Percentiles rank a stretch among this genome's conserved stretches.
These are phyloP conservation scores for Eutolmus rufibarbis DNA, from an alignment of 2,888 invertebrate species.

Conservation along the genomic window DNA sequence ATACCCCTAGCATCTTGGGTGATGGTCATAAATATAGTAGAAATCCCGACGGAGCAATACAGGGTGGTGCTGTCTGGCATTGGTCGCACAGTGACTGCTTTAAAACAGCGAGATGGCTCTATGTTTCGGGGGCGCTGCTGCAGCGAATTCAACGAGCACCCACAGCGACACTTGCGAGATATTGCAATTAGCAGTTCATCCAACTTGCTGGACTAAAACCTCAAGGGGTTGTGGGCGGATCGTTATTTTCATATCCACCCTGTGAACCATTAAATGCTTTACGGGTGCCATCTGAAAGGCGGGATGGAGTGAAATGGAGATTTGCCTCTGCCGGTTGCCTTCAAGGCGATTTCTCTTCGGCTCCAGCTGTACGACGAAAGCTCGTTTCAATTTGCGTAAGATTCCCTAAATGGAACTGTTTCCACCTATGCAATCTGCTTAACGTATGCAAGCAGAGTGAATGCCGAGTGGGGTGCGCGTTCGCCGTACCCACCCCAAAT, in stretches of 20 bases:
- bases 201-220: background rate
- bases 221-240: background rate
- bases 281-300: background rate
- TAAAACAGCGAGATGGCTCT: background rate
- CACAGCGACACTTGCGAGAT: background rate
- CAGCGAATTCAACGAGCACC: background rate
- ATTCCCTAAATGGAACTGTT: background rate
- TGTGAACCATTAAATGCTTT: background rate
- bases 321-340: background rate
- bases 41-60: background rate
- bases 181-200: background rate
- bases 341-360: background rate
- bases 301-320: background rate
- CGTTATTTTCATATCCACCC: background rate
- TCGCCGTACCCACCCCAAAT: background rate
- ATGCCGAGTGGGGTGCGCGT: background rate
- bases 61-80: background rate
- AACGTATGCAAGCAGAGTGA: background rate
- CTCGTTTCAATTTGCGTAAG: slow-evolving; percentile 24
- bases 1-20: background rate
- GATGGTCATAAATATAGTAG: background rate
- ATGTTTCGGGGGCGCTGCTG: background rate
- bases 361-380: background rate
- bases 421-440: slow-evolving; percentile 6
- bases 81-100: background rate